Evolutionary conservation across 2,797 vertebrate genomes (phyloP), one percentile per base, ranked within the genome.

Genomic region (Gymnoscopelus braueri): DNA sequence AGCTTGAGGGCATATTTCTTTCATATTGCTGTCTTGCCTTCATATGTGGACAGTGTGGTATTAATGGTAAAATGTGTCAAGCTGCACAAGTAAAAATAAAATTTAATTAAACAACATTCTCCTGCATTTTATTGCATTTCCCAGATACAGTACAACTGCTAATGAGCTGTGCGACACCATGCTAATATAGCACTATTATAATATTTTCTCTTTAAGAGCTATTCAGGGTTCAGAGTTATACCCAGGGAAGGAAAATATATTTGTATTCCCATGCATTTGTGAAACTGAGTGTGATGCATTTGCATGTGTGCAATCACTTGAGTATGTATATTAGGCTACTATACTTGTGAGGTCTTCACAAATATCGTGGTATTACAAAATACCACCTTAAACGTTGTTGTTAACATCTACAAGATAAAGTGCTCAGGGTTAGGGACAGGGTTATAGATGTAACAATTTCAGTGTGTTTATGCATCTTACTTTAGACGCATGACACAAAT

Each of bases 381-480:
- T 24, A 24, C 14, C 52, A 19, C 9, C 4, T 54, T 54, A 7
- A 1, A 70, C 53, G 59, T 49, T 70, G n/a, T 68, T 66, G 51
- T 72, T 70, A 62, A 72, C 70, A 79, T 51, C 24, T 63, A 75
- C 59, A n/a, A 19, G 52, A 44, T 35, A 35, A 48, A 10, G 57
- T 29, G 76, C 24, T 60, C 56, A 57, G 66, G 71, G 50, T 55
- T 48, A 75, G 49, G 77, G 63, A 49, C 51, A 77, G 63, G 50
- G 7, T 53, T 70, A 39, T 14, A 35, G 8, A 19, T 54, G 10
- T 23, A 55, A 8, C 6, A 35, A 39, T 39, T 15, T 1, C 13
- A 39, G 1, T 57, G 26, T 57, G 23, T 57, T 29, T 57, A 14
- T 10, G 9, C 4, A n/a, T 50, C 11, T 50, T 11, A 12, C 11